Conservation (phyloP, 2,888 invertebrate species). For the Xanthorhoe spadicearia region DNA sequence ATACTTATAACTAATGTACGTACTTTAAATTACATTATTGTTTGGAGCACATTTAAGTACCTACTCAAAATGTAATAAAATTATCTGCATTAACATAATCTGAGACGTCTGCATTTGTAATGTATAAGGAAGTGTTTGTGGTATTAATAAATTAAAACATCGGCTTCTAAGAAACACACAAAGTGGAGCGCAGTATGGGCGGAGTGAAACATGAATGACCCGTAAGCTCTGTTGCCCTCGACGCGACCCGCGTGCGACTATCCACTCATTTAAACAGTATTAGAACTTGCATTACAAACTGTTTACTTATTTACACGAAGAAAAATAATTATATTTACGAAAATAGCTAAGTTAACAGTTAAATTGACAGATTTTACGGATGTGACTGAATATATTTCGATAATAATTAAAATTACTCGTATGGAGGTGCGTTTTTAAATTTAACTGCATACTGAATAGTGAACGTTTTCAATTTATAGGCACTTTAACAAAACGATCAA, state of each 20-base stretch:
- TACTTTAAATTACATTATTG: too few relatives aligned
- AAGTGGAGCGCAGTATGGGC: slow-evolving; percentile 69
- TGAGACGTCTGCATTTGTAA: slow-evolving; percentile 19
- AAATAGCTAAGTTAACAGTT: slow-evolving; percentile 43
- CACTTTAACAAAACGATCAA: slow-evolving; percentile 44
- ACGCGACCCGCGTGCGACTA: slow-evolving; percentile 61
- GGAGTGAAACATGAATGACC: slow-evolving; percentile 71
- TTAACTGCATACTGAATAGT: too few relatives aligned
- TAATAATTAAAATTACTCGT: too few relatives aligned
- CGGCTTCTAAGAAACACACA: slow-evolving; percentile 46
- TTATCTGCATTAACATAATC: slow-evolving; percentile 8
- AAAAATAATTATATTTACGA: slow-evolving; percentile 40
- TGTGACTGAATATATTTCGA: too few relatives aligned
- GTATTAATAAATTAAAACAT: slow-evolving; percentile 45
- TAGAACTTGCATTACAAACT: slow-evolving; percentile 46
- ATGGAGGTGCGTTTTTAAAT: too few relatives aligned
- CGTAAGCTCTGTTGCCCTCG: slow-evolving; percentile 63
- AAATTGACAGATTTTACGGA: too few relatives aligned
- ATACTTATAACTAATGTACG: background rate
- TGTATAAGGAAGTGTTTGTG: slow-evolving; percentile 40
- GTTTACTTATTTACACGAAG: slow-evolving; percentile 29
- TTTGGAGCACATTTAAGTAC: too few relatives aligned
- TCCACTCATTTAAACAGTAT: slow-evolving; percentile 58
- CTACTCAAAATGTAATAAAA: background rate
- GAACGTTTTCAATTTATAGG: slow-evolving; percentile 35